Percentiles rank a stretch among this genome's conserved stretches.
These are phyloP conservation scores for Tenthredo notha DNA, from an alignment of 2,888 invertebrate genomes.

Conservation along the genomic window DNA sequence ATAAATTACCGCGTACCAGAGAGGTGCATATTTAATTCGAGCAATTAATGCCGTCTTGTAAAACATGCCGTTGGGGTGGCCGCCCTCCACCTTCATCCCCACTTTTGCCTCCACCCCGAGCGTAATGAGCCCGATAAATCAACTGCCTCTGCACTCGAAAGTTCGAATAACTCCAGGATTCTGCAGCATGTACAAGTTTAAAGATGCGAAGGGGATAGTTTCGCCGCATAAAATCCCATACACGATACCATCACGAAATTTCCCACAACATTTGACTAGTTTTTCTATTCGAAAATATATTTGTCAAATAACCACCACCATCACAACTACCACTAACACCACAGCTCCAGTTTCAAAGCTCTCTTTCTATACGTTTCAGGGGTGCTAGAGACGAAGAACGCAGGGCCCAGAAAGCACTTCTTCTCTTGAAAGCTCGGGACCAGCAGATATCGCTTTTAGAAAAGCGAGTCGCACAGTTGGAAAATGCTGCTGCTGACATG, in stretches of 20 bases:
- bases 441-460: constrained; percentile 63
- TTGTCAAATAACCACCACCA: background rate
- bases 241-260: background rate
- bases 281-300: background rate
- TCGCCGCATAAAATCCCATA: background rate
- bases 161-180: constrained; percentile 75
- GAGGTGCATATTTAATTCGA: constrained; percentile 79
- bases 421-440: constrained; percentile 62
- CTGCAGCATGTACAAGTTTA: constrained; percentile 62
- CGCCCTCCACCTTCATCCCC: constrained; percentile 63
- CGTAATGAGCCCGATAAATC: constrained; percentile 79
- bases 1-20: constrained; percentile 74
- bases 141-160: constrained; percentile 77
- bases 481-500: constrained; percentile 56
- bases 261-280: background rate
- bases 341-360: background rate
- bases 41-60: constrained; percentile 79
- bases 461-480: constrained; percentile 60
- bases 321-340: background rate
- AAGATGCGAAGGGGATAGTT: constrained; percentile 25
- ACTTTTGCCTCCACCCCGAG: constrained; percentile 70
- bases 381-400: constrained; percentile 63
- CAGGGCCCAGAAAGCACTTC: constrained; percentile 63
- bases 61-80: constrained; percentile 77
- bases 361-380: constrained; percentile 59